Conservation (phyloP, 1,140 invertebrate genomes). For the Rhizoglyphus robini region DNA sequence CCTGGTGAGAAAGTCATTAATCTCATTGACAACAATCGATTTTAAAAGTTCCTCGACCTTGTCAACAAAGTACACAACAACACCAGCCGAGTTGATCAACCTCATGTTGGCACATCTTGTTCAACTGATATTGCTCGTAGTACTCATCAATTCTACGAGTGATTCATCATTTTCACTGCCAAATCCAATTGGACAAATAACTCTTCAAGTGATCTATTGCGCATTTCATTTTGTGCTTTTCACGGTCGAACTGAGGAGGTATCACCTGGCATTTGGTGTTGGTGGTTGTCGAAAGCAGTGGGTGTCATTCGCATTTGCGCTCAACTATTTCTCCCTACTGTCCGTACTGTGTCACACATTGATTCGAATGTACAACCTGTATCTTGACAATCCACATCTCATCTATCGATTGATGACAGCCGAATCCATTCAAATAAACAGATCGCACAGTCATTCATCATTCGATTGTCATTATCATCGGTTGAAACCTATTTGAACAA, state of each 20-base stretch:
- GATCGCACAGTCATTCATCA: not conserved
- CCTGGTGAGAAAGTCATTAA: too few relatives aligned
- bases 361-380: not conserved
- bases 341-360: not conserved
- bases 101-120: not conserved
- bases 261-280: not conserved
- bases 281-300: not conserved
- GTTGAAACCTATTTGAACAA: not conserved
- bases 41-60: too few relatives aligned
- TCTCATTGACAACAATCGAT: not conserved
- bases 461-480: not conserved
- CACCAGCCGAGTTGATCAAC: not conserved
- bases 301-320: not conserved
- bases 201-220: not conserved
- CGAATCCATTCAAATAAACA: not conserved
- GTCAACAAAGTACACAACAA: too few relatives aligned
- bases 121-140: not conserved
- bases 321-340: not conserved
- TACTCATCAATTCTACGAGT: not conserved
- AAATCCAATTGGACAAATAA: not conserved
- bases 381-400: not conserved
- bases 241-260: not conserved
- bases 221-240: not conserved
- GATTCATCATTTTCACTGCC: not conserved
- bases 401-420: not conserved